Evolutionary conservation across 2,797 vertebrate genomes (phyloP).

Genomic region (Allochrocebus solatus): DNA sequence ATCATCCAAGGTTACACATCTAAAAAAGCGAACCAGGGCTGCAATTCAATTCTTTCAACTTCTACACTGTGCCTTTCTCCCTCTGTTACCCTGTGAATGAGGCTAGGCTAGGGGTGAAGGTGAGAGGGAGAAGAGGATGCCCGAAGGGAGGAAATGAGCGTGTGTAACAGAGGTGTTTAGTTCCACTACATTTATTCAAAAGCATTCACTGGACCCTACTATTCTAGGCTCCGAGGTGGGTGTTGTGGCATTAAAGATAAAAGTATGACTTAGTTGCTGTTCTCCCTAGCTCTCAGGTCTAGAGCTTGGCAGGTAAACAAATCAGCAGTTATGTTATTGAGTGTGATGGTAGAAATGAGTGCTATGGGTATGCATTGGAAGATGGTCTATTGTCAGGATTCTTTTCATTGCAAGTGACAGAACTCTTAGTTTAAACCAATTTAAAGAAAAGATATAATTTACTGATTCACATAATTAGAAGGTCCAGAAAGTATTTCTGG

Average conservation of each 20-base stretch:
- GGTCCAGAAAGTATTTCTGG: neutral
- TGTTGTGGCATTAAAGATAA: neutral
- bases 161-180: neutral
- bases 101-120: neutral
- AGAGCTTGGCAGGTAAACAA: neutral
- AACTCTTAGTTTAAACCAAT: neutral
- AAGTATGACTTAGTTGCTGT: neutral
- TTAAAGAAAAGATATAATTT: neutral
- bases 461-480: neutral
- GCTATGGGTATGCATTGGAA: neutral
- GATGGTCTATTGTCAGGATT: neutral
- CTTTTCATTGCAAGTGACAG: neutral
- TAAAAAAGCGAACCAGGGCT: neutral
- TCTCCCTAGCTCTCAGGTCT: neutral
- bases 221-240: neutral
- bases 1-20: neutral
- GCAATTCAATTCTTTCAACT: neutral
- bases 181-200: neutral
- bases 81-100: neutral
- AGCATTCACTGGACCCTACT: neutral
- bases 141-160: neutral
- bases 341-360: neutral
- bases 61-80: neutral
- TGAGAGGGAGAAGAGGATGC: neutral
- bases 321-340: neutral